Percentiles rank a stretch among this genome's conserved stretches.
Evolutionary conservation across 2,113 vertebrate species (phyloP).

Genomic region (Tonatia bakeri): DNA sequence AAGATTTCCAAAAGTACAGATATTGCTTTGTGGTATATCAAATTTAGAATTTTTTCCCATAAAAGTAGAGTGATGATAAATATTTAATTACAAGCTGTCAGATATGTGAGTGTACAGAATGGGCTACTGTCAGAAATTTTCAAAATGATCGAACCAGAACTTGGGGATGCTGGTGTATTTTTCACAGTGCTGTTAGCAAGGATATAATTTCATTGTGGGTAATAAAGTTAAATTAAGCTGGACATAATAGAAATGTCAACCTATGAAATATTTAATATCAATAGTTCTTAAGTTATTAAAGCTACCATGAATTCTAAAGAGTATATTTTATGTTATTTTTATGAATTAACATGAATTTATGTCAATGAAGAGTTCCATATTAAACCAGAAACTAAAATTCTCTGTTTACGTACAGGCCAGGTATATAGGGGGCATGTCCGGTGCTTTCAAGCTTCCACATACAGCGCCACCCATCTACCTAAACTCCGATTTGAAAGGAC

Average conservation of each 20-base stretch:
- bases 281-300: not conserved
- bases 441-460: conserved; percentile 86
- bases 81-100: not conserved
- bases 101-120: not conserved
- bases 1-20: not conserved
- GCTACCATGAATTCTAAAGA: not conserved
- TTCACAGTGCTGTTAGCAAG: not conserved
- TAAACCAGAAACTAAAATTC: conserved; percentile 75
- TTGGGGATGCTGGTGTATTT: not conserved
- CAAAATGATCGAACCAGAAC: not conserved
- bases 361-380: not conserved
- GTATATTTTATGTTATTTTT: not conserved
- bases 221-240: not conserved
- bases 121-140: not conserved
- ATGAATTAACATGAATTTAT: not conserved
- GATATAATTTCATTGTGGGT: not conserved
- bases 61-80: not conserved
- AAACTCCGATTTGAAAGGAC: conserved; percentile 90
- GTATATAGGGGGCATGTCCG: conserved; percentile 85
- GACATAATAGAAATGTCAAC: not conserved
- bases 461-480: conserved; percentile 85
- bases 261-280: not conserved
- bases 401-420: conserved; percentile 84
- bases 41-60: not conserved
- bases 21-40: not conserved